phyloP scores from a whole-genome alignment of 2,888 invertebrate species.

The Heliconius erato region DNA sequence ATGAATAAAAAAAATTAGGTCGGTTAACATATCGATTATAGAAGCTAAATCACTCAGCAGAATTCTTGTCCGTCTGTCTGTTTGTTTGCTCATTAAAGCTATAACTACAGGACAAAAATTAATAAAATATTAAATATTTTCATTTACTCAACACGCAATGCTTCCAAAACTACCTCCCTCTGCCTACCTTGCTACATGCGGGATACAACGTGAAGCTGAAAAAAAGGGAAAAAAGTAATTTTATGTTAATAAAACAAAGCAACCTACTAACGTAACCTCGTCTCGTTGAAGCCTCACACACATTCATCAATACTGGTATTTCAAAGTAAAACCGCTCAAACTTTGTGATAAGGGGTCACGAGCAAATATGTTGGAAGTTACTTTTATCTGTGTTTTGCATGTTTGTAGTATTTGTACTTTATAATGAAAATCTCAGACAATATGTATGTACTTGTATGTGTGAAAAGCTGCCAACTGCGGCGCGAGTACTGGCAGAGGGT shows the following conservation, averaged over 20 bases:
- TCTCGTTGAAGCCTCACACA: background rate
- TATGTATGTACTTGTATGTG: background rate
- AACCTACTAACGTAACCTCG: background rate
- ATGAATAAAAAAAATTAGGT: too few relatives aligned
- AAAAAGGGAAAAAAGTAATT: background rate
- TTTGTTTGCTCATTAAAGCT: too few relatives aligned
- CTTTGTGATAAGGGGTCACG: constrained; percentile 34
- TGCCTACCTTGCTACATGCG: too few relatives aligned
- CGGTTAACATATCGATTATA: too few relatives aligned
- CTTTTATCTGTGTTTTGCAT: constrained; percentile 19
- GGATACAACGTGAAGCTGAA: too few relatives aligned
- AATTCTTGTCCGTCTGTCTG: too few relatives aligned
- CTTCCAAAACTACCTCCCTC: too few relatives aligned
- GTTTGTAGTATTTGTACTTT: background rate
- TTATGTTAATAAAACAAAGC: background rate
- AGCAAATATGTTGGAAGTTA: constrained; percentile 17
- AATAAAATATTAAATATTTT: too few relatives aligned
- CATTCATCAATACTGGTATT: constrained; percentile 28
- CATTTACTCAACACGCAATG: too few relatives aligned
- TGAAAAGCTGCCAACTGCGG: background rate
- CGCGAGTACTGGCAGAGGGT: background rate
- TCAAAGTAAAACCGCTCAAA: constrained; percentile 22
- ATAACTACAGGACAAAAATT: too few relatives aligned
- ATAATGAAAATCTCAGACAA: background rate
- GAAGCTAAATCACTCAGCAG: too few relatives aligned